phyloP scores from a whole-genome alignment of 2,888 invertebrate genomes.

The Drosophila fulvimacula region DNA sequence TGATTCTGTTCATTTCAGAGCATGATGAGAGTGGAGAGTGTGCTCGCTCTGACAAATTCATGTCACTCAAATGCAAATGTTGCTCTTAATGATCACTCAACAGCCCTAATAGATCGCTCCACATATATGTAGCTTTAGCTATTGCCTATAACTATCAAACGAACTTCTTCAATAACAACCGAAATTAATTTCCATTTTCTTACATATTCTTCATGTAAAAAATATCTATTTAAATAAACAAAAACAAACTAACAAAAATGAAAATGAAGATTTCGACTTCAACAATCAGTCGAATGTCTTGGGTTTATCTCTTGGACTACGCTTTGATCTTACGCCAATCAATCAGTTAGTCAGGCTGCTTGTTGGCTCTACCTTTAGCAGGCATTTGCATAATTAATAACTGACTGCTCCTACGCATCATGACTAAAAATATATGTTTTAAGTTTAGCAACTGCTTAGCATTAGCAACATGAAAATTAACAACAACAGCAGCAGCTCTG shows the following conservation, averaged over 20 bases:
- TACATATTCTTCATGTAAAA: background rate
- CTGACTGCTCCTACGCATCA: constrained; percentile 47
- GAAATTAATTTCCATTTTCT: constrained; percentile 1
- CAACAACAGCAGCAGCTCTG: constrained; percentile 18
- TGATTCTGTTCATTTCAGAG: background rate
- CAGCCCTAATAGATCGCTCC: background rate
- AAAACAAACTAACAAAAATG: background rate
- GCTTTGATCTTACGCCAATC: constrained; percentile 11
- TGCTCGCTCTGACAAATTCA: background rate
- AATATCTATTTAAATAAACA: background rate
- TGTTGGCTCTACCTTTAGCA: background rate
- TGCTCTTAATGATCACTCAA: background rate
- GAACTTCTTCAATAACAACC: background rate
- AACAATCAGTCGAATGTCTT: background rate
- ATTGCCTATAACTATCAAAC: background rate
- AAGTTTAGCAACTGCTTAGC: constrained; percentile 21
- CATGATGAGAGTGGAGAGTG: background rate
- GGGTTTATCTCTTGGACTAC: background rate
- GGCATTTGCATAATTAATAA: constrained; percentile 33
- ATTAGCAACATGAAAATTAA: constrained; percentile 32
- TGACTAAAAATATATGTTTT: constrained; percentile 12
- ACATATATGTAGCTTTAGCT: background rate
- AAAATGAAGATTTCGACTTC: background rate
- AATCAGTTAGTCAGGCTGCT: constrained; percentile 2
- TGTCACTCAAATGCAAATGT: background rate